These are phyloP conservation scores for Pseudomyrmex dendroicus DNA, from an alignment of 1,140 invertebrate genomes.

Conservation along the genomic window DNA sequence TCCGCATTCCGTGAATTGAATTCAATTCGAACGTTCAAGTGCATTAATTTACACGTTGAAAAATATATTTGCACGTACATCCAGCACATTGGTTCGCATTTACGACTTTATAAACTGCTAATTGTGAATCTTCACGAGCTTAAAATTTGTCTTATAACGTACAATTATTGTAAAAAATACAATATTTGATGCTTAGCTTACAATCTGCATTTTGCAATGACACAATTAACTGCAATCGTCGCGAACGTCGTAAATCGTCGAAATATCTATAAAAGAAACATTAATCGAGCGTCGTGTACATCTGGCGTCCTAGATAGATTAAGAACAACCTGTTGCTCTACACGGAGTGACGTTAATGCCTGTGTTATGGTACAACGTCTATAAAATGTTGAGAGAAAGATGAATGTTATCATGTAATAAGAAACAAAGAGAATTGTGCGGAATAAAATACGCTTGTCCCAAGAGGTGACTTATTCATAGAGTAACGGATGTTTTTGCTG, in stretches of 20 bases:
- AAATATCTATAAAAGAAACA: slow-evolving; percentile 2
- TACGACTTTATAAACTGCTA: too few species aligned
- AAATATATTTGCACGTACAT: too few species aligned
- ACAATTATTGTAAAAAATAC: background rate
- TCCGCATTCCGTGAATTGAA: too few species aligned
- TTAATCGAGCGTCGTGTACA: slow-evolving; percentile 12
- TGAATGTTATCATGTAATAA: background rate
- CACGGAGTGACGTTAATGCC: slow-evolving; percentile 6
- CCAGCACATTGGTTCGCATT: too few species aligned
- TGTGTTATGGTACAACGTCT: background rate
- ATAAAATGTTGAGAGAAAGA: background rate
- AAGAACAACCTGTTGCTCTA: slow-evolving; percentile 58
- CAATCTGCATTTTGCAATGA: background rate
- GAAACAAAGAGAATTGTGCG: too few species aligned
- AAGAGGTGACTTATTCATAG: background rate
- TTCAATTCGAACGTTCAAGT: too few species aligned
- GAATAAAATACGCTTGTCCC: background rate
- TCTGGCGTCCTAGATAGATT: slow-evolving; percentile 50
- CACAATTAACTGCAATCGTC: background rate
- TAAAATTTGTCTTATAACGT: background rate
- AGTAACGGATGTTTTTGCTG: too few species aligned
- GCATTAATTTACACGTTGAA: too few species aligned
- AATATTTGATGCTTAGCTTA: background rate
- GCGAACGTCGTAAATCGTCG: background rate
- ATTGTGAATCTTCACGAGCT: background rate